phyloP scores from a whole-genome alignment of 2,113 vertebrate genomes.

The Plestiodon gilberti region DNA sequence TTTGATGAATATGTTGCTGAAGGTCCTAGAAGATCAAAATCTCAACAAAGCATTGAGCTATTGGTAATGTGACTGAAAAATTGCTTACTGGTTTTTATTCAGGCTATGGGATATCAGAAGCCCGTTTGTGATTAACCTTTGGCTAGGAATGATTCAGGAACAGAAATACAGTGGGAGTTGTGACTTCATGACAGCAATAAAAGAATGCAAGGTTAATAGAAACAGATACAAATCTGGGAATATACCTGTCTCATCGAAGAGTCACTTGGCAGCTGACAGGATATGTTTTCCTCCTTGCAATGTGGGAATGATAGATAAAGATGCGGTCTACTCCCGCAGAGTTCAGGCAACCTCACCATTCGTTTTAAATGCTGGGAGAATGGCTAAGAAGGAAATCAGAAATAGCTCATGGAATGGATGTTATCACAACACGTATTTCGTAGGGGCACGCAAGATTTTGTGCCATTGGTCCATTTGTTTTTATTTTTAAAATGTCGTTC shows the following conservation, averaged over 20 bases:
- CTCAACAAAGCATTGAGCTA: background rate
- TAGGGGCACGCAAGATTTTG: too few species aligned
- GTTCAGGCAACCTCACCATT: slow-evolving; percentile 7
- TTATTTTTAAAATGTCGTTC: too few species aligned
- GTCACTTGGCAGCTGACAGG: background rate
- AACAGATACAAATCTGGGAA: background rate
- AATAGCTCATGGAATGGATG: background rate
- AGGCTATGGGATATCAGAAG: background rate
- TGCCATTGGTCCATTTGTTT: too few species aligned
- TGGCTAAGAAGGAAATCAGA: background rate
- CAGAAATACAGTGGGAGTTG: background rate
- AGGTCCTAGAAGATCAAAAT: background rate
- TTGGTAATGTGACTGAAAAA: background rate
- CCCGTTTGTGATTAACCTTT: background rate
- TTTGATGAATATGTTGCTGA: background rate
- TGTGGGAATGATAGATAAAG: slow-evolving; percentile 18
- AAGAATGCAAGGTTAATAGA: background rate
- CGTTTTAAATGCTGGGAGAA: background rate
- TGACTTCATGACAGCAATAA: background rate
- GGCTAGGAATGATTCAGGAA: background rate
- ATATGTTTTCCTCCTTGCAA: background rate
- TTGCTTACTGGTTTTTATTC: slow-evolving; percentile 14
- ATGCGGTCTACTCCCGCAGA: background rate
- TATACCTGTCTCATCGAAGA: slow-evolving; percentile 3
- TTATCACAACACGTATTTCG: background rate